Evolutionary conservation across 2,113 vertebrate genomes (phyloP), one percentile per base, ranked within the genome.

Genomic region (Megaleporinus macrocephalus): DNA sequence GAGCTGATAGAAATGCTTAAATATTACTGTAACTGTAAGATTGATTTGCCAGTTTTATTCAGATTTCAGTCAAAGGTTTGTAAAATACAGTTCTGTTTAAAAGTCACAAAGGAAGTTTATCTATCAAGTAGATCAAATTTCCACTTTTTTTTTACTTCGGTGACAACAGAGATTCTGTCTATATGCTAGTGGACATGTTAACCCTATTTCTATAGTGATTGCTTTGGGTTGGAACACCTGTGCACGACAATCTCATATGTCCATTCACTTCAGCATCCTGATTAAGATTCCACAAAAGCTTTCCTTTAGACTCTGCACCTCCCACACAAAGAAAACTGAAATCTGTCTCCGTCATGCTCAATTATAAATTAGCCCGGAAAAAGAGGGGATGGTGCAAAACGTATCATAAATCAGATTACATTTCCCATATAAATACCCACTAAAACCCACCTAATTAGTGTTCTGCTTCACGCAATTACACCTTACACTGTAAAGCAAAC

Each of bases 291-390:
- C 63, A 85, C 73, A 85, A 83, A 85, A 63, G 85, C 49, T 80
- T 73, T 73, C 51, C 63, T 78, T 68, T 18, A 33, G 53, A 68
- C 29, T 66, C 15, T 18, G 29, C 61, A 69, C 20, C 77, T 71
- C 63, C 51, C 33, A 85, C 73, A 89, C 86, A 85, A 86, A 80
- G 75, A 65, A 73, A 49, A 84, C 24, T 22, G 30, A 3, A 87
- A 85, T 89, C 27, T 71, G 33, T 29, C 72, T 49, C 33, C 59
- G 81, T 85, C 88, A 87, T 77, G 83, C 72, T 86, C 76, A 83
- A 88, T 89, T 89, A 86, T 85, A 14, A 85, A 88, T 89, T 86
- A 80, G 30, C 33, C 3, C 30, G 18, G 53, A 69, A 76, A 76
- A 82, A 83, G 73, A 29, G 26, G 0, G 24, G 62, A 51, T 51